Percentiles rank a stretch among this genome's conserved stretches.
Evolutionary conservation across 2,888 invertebrate genomes (phyloP).

Genomic region (Rotaria magnacalcarata): DNA sequence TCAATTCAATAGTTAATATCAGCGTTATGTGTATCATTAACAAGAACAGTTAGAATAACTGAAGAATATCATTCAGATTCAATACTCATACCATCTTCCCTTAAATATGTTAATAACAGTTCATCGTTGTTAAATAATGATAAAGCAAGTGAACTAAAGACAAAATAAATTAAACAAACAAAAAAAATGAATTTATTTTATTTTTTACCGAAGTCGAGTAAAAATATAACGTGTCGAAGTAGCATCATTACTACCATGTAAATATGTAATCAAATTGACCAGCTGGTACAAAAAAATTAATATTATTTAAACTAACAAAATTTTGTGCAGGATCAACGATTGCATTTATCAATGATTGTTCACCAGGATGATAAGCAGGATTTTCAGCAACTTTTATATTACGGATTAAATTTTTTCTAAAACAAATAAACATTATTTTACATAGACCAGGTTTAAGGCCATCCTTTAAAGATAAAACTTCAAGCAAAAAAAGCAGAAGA

Average conservation of each 20-base stretch:
- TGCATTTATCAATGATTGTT: constrained; percentile 82
- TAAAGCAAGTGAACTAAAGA: too few relatives aligned
- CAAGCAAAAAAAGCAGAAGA: neutral
- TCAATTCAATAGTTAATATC: constrained; percentile 99
- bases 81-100: constrained; percentile 87
- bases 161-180: too few relatives aligned
- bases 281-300: constrained; percentile 83
- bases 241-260: too few relatives aligned
- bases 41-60: constrained; percentile 87
- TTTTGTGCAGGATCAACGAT: constrained; percentile 96
- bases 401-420: constrained; percentile 84
- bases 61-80: constrained; percentile 88
- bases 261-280: constrained; percentile 68
- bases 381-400: constrained; percentile 72
- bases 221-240: too few relatives aligned
- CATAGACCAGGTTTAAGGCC: constrained; percentile 92
- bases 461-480: constrained; percentile 47
- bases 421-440: constrained; percentile 81
- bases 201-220: too few relatives aligned
- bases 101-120: constrained; percentile 63
- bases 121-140: too few relatives aligned
- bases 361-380: constrained; percentile 98
- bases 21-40: constrained; percentile 95
- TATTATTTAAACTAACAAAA: constrained; percentile 94
- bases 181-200: too few relatives aligned